Evolutionary conservation across 2,113 vertebrate species (phyloP), one percentile per base, ranked within the genome.

Genomic region (Albula goreensis): DNA sequence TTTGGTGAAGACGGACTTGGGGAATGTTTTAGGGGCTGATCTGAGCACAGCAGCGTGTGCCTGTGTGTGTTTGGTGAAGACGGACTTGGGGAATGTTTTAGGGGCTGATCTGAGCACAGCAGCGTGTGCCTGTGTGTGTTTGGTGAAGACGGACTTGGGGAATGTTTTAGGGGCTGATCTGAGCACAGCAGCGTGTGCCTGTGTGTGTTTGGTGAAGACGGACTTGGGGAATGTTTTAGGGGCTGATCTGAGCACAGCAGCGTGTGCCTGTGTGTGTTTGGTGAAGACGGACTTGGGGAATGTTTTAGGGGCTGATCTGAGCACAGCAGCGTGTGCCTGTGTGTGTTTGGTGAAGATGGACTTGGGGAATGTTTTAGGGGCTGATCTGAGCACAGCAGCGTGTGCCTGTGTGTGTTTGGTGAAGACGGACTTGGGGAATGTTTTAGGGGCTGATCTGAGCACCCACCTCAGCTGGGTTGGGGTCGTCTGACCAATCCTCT

Each of bases 381-480:
- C 8, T 22, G 31, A 74, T 8, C 2, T 77, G 66, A 25, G 19
- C n/a, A 25, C 91, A n/a, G n/a, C n/a, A n/a, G n/a, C n/a, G n/a
- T n/a, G n/a, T n/a, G 31, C 31, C 31, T 41, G 1, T 41, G 31
- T 41, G 31, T 41, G 31, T 41, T 41, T 41, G 9, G 10, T 50
- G 79, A 57, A 22, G 22, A 50, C 31, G 11, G 22, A 12, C 7
- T 17, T 4, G 25, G 48, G 80, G 22, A n/a, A 22, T 17, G 51
- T 31, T 7, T 74, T 74, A 3, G 70, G 70, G 70, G n/a, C 8
- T 22, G 31, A 74, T 8, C 2, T 77, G 66, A 25, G 19, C n/a
- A 25, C 91, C 60, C 12, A 95, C 95, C 92, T 93, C 90, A 0
- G 66, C 80, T 8, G 91, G 57, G 0, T 74, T 10, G n/a, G 50